Percentiles rank a stretch among this genome's conserved stretches.
Evolutionary conservation across 2,888 invertebrate species (phyloP).

Genomic region (Oscheius sp.): DNA sequence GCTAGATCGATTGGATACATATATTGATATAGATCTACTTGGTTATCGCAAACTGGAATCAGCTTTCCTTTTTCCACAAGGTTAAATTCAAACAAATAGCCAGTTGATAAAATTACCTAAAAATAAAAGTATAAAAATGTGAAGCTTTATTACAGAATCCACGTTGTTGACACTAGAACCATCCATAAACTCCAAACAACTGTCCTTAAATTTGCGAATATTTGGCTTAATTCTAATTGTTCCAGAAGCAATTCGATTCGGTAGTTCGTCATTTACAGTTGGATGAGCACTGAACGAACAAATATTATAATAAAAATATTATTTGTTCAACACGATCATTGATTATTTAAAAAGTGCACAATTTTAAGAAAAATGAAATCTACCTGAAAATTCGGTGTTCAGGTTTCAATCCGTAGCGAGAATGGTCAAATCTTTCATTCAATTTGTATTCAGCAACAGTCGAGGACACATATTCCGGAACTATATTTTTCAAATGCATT

Average conservation of each 20-base stretch:
- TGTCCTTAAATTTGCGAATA: conserved; percentile 61
- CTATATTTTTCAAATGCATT: background rate
- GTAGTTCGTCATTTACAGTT: conserved; percentile 72
- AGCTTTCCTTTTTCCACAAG: conserved; percentile 68
- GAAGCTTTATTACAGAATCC: conserved; percentile 58
- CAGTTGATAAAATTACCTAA: conserved; percentile 70
- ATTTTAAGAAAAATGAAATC: too few relatives aligned
- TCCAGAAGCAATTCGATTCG: conserved; percentile 71
- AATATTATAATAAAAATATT: too few relatives aligned
- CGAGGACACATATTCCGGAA: conserved; percentile 44
- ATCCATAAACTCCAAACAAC: conserved; percentile 59
- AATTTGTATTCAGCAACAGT: conserved; percentile 49
- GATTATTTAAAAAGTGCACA: background rate
- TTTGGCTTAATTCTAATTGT: conserved; percentile 54
- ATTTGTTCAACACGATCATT: too few relatives aligned
- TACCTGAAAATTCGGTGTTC: conserved; percentile 62
- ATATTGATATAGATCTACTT: conserved; percentile 70
- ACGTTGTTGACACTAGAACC: conserved; percentile 57
- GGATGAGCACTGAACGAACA: conserved; percentile 57
- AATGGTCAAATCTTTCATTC: conserved; percentile 66
- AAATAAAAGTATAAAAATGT: background rate
- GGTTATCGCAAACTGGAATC: conserved; percentile 49
- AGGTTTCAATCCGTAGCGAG: conserved; percentile 71
- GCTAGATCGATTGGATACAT: conserved; percentile 70
- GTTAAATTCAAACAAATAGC: conserved; percentile 72